Evolutionary conservation across 1,140 invertebrate species (phyloP).

Genomic region (Habropoda laboriosa): DNA sequence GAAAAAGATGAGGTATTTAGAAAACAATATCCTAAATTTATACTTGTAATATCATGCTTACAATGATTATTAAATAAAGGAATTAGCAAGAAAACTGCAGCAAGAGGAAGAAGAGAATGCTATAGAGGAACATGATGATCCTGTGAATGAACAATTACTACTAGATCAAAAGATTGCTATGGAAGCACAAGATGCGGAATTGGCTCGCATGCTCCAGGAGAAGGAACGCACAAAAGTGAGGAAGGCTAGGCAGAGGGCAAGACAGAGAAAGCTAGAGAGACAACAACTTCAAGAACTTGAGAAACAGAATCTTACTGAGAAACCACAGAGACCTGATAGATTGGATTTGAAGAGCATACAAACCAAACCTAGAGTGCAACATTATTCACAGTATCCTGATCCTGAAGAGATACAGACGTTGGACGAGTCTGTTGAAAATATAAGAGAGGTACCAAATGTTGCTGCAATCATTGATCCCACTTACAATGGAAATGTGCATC

Average conservation of each 20-base stretch:
- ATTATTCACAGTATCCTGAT: conserved; percentile 75
- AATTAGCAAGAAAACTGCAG: conserved; percentile 86
- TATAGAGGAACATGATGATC: conserved; percentile 81
- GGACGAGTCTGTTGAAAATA: conserved; percentile 66
- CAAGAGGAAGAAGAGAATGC: conserved; percentile 83
- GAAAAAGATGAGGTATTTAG: conserved; percentile 84
- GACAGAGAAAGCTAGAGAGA: conserved; percentile 85
- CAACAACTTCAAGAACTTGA: conserved; percentile 82
- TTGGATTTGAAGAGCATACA: conserved; percentile 72
- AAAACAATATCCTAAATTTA: conserved; percentile 1
- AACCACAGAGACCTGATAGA: conserved; percentile 75
- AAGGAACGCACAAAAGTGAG: conserved; percentile 88
- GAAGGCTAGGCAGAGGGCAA: conserved; percentile 85
- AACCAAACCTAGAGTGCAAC: conserved; percentile 58
- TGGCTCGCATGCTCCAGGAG: conserved; percentile 94
- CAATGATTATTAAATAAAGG: conserved; percentile 75
- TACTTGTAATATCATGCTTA: background rate
- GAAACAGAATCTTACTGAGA: conserved; percentile 72
- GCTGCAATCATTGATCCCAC: conserved; percentile 81
- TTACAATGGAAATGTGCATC: conserved; percentile 72
- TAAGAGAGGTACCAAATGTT: conserved; percentile 74
- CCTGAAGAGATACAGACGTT: conserved; percentile 80
- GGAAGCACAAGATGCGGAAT: conserved; percentile 94
- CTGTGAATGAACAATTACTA: conserved; percentile 84
- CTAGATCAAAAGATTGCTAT: conserved; percentile 90